phyloP scores from a whole-genome alignment of 2,113 vertebrate species.

The Onychostoma macrolepis region DNA sequence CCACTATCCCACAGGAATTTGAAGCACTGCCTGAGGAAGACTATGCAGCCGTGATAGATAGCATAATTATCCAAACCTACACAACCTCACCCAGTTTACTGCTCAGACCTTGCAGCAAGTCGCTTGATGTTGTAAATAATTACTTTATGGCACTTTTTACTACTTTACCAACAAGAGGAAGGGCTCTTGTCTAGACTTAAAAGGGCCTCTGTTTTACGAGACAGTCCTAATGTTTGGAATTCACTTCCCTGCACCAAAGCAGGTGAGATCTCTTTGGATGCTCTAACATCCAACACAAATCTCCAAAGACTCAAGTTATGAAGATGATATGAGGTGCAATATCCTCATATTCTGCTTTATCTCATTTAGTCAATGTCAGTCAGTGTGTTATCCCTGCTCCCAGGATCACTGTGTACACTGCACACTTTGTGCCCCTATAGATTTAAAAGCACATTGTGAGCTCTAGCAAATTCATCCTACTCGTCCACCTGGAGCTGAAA shows the following conservation, averaged over 20 bases:
- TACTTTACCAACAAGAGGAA: slow-evolving; percentile 80
- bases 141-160: slow-evolving; percentile 75
- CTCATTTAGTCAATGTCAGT: neutral
- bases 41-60: slow-evolving; percentile 68
- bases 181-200: slow-evolving; percentile 79
- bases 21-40: slow-evolving; percentile 67
- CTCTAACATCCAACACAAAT: slow-evolving; percentile 17
- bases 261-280: slow-evolving; percentile 61
- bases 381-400: neutral
- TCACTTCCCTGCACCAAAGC: slow-evolving; percentile 68
- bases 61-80: slow-evolving; percentile 75
- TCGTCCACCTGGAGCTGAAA: slow-evolving; percentile 76
- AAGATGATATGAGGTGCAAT: neutral
- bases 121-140: slow-evolving; percentile 76
- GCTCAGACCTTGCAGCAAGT: slow-evolving; percentile 58
- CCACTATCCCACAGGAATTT: slow-evolving; percentile 74
- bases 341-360: neutral
- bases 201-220: slow-evolving; percentile 70
- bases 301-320: neutral
- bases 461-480: slow-evolving; percentile 69
- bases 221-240: slow-evolving; percentile 70
- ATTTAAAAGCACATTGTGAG: slow-evolving; percentile 66
- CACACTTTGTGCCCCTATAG: slow-evolving; percentile 16
- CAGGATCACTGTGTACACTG: neutral
- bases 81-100: slow-evolving; percentile 72